Conservation (phyloP, 2,888 invertebrate species). For the Sarcophaga rosellei region DNA sequence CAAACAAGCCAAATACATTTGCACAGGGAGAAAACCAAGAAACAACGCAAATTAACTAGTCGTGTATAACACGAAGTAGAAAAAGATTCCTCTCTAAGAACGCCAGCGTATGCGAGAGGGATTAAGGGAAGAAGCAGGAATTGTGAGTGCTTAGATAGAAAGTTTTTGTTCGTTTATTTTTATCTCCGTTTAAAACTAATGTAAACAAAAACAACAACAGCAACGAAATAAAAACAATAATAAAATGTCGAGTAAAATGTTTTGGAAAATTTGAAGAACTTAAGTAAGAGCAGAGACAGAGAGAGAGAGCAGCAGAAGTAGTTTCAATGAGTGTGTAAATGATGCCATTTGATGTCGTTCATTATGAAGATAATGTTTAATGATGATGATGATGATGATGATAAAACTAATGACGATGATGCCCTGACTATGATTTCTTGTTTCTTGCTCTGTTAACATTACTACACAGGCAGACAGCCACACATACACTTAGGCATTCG, state of each 20-base stretch:
- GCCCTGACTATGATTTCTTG: no score
- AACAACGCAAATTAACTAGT: no score
- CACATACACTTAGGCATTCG: not conserved
- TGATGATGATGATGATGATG: conserved; percentile 36
- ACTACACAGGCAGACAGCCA: not conserved
- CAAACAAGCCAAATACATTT: no score
- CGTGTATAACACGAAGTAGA: no score
- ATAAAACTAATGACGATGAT: conserved; percentile 39
- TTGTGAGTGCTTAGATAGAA: no score
- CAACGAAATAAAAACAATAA: conserved; percentile 2
- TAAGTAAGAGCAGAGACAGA: conserved; percentile 4
- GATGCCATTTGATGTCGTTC: conserved; percentile 33
- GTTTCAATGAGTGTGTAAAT: conserved; percentile 54
- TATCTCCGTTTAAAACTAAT: not conserved
- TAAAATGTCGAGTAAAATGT: conserved; percentile 6
- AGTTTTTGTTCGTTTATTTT: conserved; percentile 1
- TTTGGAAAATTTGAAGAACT: not conserved
- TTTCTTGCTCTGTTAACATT: conserved; percentile 32
- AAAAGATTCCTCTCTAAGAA: no score
- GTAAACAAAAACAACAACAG: conserved; percentile 20
- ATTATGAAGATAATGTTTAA: no score
- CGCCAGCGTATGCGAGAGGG: no score
- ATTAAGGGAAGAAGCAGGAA: no score
- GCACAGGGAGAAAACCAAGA: no score
- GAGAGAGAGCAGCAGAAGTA: conserved; percentile 14